phyloP scores from a whole-genome alignment of 2,797 vertebrate species.

The Dicrostonyx torquatus region DNA sequence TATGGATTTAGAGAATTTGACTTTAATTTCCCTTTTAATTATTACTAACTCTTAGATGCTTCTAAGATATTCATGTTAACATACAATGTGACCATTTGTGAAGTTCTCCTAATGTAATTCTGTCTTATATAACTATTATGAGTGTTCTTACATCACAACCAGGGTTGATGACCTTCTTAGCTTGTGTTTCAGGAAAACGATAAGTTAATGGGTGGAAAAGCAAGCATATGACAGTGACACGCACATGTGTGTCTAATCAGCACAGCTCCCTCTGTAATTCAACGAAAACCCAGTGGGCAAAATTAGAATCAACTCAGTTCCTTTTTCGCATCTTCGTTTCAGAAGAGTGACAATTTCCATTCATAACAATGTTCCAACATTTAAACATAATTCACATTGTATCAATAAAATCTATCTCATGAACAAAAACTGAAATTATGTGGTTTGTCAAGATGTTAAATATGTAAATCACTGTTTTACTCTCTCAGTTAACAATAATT shows the following conservation, averaged over 20 bases:
- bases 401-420: slow-evolving; percentile 51
- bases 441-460: slow-evolving; percentile 57
- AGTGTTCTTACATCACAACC: not conserved
- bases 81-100: not conserved
- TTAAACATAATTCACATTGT: slow-evolving; percentile 61
- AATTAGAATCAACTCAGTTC: slow-evolving; percentile 14
- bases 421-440: slow-evolving; percentile 52
- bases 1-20: not conserved
- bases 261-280: not conserved
- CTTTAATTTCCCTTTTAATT: not conserved
- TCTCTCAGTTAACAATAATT: slow-evolving; percentile 54
- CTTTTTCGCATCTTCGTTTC: slow-evolving; percentile 19
- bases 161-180: not conserved
- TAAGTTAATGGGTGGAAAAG: not conserved
- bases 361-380: slow-evolving; percentile 35
- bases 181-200: not conserved
- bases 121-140: not conserved
- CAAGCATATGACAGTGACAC: not conserved
- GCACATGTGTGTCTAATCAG: not conserved
- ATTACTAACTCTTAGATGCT: not conserved
- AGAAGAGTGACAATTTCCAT: slow-evolving; percentile 61
- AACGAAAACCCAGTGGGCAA: not conserved
- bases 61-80: not conserved
- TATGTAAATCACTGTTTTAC: slow-evolving; percentile 48
- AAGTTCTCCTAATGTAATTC: not conserved